phyloP scores from a whole-genome alignment of 1,140 invertebrate species.

The Musca vetustissima region DNA sequence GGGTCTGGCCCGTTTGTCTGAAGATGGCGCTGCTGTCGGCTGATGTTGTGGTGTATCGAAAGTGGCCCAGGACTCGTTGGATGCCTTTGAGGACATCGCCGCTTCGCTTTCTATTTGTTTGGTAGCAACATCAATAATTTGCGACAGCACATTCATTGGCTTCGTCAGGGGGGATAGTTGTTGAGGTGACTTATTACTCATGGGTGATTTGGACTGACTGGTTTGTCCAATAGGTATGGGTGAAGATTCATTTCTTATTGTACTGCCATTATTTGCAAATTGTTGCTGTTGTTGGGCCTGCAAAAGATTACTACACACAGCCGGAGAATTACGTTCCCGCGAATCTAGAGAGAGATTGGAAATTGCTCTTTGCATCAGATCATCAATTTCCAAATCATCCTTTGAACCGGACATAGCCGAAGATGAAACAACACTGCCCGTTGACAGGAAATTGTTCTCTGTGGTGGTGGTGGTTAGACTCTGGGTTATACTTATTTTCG shows the following conservation, averaged over 20 bases:
- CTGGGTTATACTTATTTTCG: conserved; percentile 6
- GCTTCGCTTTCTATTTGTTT: conserved; percentile 41
- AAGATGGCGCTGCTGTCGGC: background rate
- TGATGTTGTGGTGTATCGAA: conserved; percentile 52
- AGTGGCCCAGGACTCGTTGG: conserved; percentile 50
- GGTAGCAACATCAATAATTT: conserved; percentile 50
- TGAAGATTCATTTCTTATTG: conserved; percentile 30
- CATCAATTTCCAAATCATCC: conserved; percentile 54
- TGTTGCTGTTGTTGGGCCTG: background rate
- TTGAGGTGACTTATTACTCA: conserved; percentile 25
- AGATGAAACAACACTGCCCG: conserved; percentile 27
- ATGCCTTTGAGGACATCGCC: conserved; percentile 9
- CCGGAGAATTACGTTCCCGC: conserved; percentile 48
- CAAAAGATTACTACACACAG: conserved; percentile 29
- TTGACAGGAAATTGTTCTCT: conserved; percentile 47
- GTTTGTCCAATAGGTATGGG: conserved; percentile 41
- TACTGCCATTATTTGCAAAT: conserved; percentile 53
- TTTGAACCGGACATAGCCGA: conserved; percentile 32
- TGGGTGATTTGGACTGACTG: conserved; percentile 23
- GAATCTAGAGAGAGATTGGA: conserved; percentile 53
- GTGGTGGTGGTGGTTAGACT: conserved; percentile 36
- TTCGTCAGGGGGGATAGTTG: conserved; percentile 53
- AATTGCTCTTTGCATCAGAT: conserved; percentile 53
- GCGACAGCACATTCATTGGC: conserved; percentile 45
- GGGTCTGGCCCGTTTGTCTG: conserved; percentile 30